Evolutionary conservation across 2,888 invertebrate genomes (phyloP), one percentile per base, ranked within the genome.

Genomic region (Sphaerophoria taeniata): DNA sequence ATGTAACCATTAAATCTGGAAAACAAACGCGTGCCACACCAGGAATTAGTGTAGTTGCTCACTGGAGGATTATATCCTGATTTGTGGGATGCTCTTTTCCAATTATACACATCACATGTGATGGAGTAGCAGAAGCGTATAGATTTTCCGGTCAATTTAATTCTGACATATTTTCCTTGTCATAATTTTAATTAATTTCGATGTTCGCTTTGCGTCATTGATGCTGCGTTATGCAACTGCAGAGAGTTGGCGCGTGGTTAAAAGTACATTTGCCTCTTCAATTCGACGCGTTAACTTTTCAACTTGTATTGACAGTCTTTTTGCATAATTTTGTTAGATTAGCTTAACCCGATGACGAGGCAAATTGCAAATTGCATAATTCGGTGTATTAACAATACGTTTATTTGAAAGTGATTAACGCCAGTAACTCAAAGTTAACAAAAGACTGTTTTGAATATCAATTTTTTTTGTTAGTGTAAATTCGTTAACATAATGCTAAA

Each of bases 81-180:
- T 83, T 83, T 78, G 78, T 83, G 73, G 63, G 65, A 67, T 74
- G 56, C 43, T 47, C 24, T 34, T 51, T 24, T 55, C 14, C 4
- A 36, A 49, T 65, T 39, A 47, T 49, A 39, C 39, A 39, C 39
- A 7, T 39, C 39, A 24, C 24, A 24, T 24, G 24, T 24, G 24
- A 24, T 24, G 1, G 24, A 24, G 24, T 24, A 60, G 60, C 53
- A 16, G 53, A 63, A 14, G 34, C 24, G 34, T 0, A 43, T 43
- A 39, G 2, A 77, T 82, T 83, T 83, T 43, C 49, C 79, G 67
- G 70, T 51, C 83, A 58, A 83, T 83, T 79, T 33, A 73, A 31
- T 74, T 43, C 63, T 70, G 16, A 79, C 70, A 53, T 24, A 36
- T 36, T 39, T 58, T 36, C 5, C 11, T 31, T 14, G 1, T 33